phyloP scores from a whole-genome alignment of 2,113 vertebrate species.

The Odocoileus virginianus region DNA sequence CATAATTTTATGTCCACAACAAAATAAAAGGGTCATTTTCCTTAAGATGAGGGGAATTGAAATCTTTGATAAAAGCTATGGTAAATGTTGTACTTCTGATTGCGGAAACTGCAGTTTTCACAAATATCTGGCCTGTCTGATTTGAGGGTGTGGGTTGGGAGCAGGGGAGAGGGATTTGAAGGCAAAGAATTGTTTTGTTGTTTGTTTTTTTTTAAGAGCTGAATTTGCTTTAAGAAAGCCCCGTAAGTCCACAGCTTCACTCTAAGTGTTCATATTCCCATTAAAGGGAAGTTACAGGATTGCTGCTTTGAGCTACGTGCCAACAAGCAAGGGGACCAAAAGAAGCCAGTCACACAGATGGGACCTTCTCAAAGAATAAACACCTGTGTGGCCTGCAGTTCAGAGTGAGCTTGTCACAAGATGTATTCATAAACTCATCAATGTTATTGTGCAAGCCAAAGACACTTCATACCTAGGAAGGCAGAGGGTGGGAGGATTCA shows the following conservation, averaged over 20 bases:
- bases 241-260: background rate
- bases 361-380: constrained; percentile 8
- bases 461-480: background rate
- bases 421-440: background rate
- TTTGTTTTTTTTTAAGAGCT: constrained; percentile 64
- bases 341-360: background rate
- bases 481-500: background rate
- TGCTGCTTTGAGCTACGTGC: background rate
- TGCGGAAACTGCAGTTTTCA: constrained; percentile 84
- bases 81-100: constrained; percentile 92
- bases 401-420: background rate
- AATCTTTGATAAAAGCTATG: constrained; percentile 93
- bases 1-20: constrained; percentile 99
- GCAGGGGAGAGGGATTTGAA: background rate
- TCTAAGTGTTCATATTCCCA: background rate
- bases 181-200: background rate
- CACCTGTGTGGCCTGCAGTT: background rate
- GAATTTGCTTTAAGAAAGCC: constrained; percentile 60
- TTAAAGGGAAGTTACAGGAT: background rate
- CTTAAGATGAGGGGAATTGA: constrained; percentile 92
- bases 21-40: constrained; percentile 99
- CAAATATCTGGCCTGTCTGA: constrained; percentile 82
- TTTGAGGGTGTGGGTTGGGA: constrained; percentile 31
- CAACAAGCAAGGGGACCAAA: background rate
- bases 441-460: background rate